Evolutionary conservation across 2,113 vertebrate genomes (phyloP), one percentile per base, ranked within the genome.

Genomic region (Xenopus borealis): DNA sequence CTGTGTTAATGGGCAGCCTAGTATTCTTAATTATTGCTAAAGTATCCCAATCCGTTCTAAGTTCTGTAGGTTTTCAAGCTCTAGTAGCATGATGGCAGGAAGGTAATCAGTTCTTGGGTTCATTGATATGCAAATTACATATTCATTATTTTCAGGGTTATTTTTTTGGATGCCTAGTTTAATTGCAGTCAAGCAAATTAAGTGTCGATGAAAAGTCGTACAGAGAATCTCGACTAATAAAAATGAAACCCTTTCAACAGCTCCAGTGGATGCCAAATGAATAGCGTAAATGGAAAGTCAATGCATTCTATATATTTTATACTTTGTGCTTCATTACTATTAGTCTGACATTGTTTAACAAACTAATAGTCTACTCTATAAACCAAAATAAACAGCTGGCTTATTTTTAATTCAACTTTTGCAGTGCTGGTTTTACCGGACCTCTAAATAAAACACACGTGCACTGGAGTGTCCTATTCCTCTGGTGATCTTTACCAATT

Each of bases 41-140:
- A 40, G 33, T 40, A 40, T 40, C 8, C 33, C 2, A 40, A 40
- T 40, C 33, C 30, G 30, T 33, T 33, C 30, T 33, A 40, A 9
- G 33, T 40, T 40, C 33, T 40, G 3, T 40, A 40, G 33, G 33
- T 40, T 40, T 40, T 9, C 33, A 40, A 40, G 33, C 33, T 40
- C 33, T 40, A 40, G 33, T 40, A 6, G 33, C 33, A 40, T 40
- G 33, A 40, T 40, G 8, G 8, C 33, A 40, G 33, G 33, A 40
- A 27, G 66, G 73, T 53, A 65, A 75, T 69, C 73, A 50, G 14
- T 18, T 69, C 30, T 53, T 17, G 19, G 23, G 18, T n/a, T 75
- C 73, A 75, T 55, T 69, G 45, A 75, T 53, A 75, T 69, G 66
- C 66, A 75, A 75, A 69, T 69, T 67, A 61, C 66, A 20, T 46